Percentiles rank a stretch among this genome's conserved stretches.
These are phyloP conservation scores for Callithrix jacchus DNA, from an alignment of 2,113 vertebrate species.

Conservation along the genomic window DNA sequence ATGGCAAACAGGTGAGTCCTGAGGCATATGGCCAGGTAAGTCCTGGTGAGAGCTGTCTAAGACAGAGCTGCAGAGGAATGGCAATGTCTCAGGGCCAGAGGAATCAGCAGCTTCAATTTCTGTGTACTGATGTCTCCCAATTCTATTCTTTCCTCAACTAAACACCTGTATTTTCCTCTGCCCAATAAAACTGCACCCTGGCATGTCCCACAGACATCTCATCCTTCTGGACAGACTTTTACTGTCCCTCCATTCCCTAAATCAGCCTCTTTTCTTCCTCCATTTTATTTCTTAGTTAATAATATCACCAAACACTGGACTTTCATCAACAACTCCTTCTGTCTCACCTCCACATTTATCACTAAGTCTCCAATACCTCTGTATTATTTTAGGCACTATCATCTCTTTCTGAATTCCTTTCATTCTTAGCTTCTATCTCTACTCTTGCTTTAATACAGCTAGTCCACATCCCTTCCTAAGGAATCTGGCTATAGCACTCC, in stretches of 20 bases:
- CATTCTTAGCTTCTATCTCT: neutral
- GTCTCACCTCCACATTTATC: neutral
- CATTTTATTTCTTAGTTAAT: neutral
- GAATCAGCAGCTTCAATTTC: neutral
- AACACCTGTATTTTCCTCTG: neutral
- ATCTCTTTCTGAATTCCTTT: neutral
- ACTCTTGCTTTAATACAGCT: neutral
- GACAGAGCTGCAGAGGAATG: neutral
- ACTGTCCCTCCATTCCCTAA: neutral
- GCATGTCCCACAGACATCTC: neutral
- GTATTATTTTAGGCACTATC: neutral
- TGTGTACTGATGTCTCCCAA: neutral
- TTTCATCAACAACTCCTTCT: neutral
- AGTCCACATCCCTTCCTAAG: neutral
- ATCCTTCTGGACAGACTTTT: neutral
- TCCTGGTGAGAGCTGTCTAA: neutral
- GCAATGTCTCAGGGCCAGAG: neutral
- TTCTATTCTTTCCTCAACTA: neutral
- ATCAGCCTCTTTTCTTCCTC: neutral
- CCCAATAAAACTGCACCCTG: neutral
- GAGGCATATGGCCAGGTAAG: neutral
- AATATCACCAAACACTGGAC: too few relatives aligned
- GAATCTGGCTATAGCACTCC: neutral
- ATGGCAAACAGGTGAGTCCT: slow-evolving; percentile 87
- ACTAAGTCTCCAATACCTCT: neutral